Percentiles rank a stretch among this genome's conserved stretches.
Evolutionary conservation across 1,140 invertebrate genomes (phyloP).

Genomic region (Caerostris extrusa): DNA sequence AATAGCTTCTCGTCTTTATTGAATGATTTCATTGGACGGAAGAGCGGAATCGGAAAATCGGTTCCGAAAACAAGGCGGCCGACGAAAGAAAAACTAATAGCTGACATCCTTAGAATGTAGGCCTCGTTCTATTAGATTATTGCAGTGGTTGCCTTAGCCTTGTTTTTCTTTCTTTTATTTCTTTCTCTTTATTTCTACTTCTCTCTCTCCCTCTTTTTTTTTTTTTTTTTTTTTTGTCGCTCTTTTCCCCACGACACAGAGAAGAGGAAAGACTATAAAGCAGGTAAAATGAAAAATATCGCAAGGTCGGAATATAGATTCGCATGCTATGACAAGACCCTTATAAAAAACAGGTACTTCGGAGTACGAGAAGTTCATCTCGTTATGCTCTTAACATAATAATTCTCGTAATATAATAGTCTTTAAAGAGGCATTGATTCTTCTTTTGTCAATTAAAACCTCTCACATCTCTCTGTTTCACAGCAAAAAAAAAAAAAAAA

Average conservation of each 20-base stretch:
- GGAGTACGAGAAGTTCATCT: too few species aligned
- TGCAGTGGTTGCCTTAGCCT: background rate
- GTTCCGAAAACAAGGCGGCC: conserved; percentile 26
- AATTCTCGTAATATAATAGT: too few species aligned
- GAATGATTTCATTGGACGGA: conserved; percentile 31
- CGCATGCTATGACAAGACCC: too few species aligned
- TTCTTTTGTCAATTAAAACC: too few species aligned
- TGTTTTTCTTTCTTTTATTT: background rate
- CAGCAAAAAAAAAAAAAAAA: too few species aligned
- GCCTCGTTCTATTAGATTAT: conserved; percentile 17
- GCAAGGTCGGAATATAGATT: background rate
- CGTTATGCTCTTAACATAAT: too few species aligned
- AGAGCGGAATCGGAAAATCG: conserved; percentile 34
- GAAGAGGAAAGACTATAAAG: background rate
- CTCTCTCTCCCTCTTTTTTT: background rate
- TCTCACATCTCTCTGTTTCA: too few species aligned
- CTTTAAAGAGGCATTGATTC: too few species aligned
- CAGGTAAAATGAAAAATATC: background rate
- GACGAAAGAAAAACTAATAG: conserved; percentile 31
- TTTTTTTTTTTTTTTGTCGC: too few species aligned
- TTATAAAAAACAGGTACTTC: too few species aligned
- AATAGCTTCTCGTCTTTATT: conserved; percentile 25
- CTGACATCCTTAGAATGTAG: conserved; percentile 31
- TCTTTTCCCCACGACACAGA: too few species aligned
- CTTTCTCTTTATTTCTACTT: background rate